These are phyloP conservation scores for Paguma larvata DNA, from an alignment of 2,797 vertebrate genomes.

Conservation along the genomic window DNA sequence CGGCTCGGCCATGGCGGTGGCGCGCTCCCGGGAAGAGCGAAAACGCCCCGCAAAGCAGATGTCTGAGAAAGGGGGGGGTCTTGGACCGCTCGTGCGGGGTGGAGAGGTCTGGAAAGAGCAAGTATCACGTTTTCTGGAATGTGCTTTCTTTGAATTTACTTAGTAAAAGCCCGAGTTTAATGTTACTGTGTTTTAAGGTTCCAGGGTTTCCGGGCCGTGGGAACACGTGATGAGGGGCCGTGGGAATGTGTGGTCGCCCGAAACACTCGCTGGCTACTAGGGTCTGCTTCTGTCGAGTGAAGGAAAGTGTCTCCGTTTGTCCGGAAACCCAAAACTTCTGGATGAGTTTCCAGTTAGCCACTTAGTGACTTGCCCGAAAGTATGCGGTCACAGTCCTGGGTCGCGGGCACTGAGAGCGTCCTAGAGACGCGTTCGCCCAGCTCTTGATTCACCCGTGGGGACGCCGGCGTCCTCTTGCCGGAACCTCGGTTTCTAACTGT, in stretches of 20 bases:
- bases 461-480: rapidly evolving
- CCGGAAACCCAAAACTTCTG: neutral
- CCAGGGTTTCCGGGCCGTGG: neutral
- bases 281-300: neutral
- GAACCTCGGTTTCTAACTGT: too few species aligned
- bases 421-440: rapidly evolving
- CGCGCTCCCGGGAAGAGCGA: neutral
- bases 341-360: neutral
- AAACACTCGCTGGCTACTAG: neutral
- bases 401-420: neutral
- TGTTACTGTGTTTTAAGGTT: neutral
- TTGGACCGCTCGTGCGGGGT: neutral
- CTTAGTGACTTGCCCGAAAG: neutral
- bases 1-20: rapidly evolving
- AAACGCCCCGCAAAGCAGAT: neutral
- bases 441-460: rapidly evolving
- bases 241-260: neutral
- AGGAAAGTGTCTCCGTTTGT: neutral
- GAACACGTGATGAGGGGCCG: neutral
- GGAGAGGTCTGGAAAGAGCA: neutral
- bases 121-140: neutral
- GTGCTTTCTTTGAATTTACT: neutral
- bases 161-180: neutral
- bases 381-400: neutral
- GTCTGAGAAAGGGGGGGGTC: neutral